Evolutionary conservation across 2,888 invertebrate species (phyloP), one percentile per base, ranked within the genome.

Genomic region (Thymelicus lineola): DNA sequence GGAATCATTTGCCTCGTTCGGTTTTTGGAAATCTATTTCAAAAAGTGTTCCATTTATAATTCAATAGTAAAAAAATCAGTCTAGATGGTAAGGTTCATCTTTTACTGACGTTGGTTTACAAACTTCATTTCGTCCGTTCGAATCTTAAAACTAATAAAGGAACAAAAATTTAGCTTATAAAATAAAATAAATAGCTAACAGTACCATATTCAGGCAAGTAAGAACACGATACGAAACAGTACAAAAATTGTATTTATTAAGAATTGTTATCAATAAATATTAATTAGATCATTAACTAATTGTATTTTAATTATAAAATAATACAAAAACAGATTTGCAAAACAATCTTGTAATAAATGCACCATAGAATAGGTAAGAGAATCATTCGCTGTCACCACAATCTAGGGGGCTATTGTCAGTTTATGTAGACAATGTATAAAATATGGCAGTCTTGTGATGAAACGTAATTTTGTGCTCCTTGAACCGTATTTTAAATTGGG

Each of bases 11-110:
- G 72, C 75, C 72, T 73, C 70, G 50, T 66, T 66, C 64, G 70
- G 69, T 71, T 38, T 67, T 66, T 64, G 68, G 69, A 72, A 75
- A 50, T 50, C 7, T 50, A 15, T 15, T 50, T 15, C 15, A 50
- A 50, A 15, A 50, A 9, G 48, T 50, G 17, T 71, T 76, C 76
- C 75, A 79, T 79, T 79, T 62, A 79, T 75, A 82, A 59, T 38
- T 50, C 50, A 45, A 66, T 63, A 67, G 66, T 70, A 74, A 83
- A 83, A 80, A 90, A 89, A 90, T 91, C 93, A 91, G 93, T 93
- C 93, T 87, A 90, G 82, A 83, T 77, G 80, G 84, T 82, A 81
- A 80, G 77, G 81, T 84, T 83, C 81, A 76, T 83, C 77, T 78
- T 75, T 78, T 80, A 79, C 79, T 78, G 84, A 82, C 79, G 83